Evolutionary conservation across 1,140 invertebrate genomes (phyloP).

Genomic region (Pteromalus puparum): DNA sequence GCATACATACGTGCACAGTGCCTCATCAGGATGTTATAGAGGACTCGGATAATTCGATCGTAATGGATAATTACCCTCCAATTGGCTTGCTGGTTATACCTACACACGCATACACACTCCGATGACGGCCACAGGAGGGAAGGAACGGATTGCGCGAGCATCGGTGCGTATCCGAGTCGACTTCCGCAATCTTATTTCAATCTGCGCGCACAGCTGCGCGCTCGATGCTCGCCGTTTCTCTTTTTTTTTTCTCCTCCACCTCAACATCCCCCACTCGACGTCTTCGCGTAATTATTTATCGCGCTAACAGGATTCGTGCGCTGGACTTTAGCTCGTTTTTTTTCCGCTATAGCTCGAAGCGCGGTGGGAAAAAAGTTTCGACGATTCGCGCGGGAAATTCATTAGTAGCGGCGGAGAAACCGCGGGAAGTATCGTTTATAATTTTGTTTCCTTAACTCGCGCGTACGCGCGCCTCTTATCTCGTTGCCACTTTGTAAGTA

Average conservation of each 20-base stretch:
- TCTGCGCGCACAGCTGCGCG: slow-evolving; percentile 27
- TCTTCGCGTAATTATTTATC: slow-evolving; percentile 39
- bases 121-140: slow-evolving; percentile 51
- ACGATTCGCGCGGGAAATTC: slow-evolving; percentile 23
- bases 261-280: not conserved
- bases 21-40: slow-evolving; percentile 10
- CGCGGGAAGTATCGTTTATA: slow-evolving; percentile 16
- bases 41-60: slow-evolving; percentile 64
- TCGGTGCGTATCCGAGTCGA: slow-evolving; percentile 61
- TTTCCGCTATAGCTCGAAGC: not conserved
- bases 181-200: slow-evolving; percentile 47
- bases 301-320: not conserved
- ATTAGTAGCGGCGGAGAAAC: not conserved
- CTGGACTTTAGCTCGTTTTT: not conserved
- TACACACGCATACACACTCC: not conserved
- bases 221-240: slow-evolving; percentile 34
- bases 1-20: not conserved
- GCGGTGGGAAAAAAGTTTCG: not conserved
- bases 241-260: slow-evolving; percentile 9
- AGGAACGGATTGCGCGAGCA: slow-evolving; percentile 60
- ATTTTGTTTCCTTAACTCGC: slow-evolving; percentile 22
- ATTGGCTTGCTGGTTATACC: slow-evolving; percentile 45
- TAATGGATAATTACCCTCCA: slow-evolving; percentile 68
- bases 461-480: slow-evolving; percentile 1
- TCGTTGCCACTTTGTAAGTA: not conserved